phyloP scores from a whole-genome alignment of 2,797 vertebrate genomes.

The Tenualosa ilisha region DNA sequence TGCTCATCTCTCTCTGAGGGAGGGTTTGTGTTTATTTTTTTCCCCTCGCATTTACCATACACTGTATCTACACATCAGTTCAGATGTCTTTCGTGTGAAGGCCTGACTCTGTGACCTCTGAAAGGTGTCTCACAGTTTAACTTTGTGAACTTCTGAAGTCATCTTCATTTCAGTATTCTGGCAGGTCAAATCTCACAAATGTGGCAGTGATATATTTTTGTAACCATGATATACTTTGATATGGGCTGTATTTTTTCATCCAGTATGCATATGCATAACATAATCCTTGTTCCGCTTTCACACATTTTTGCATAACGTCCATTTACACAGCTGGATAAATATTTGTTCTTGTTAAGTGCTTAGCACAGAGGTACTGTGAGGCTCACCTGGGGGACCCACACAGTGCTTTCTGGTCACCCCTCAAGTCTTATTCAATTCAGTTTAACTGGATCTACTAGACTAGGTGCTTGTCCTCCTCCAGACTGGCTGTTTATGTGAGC shows the following conservation, averaged over 20 bases:
- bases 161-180: neutral
- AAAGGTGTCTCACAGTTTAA: neutral
- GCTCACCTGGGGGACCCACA: conserved; percentile 59
- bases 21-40: neutral
- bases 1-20: neutral
- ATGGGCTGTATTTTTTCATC: neutral
- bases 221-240: neutral
- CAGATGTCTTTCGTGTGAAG: neutral
- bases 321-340: conserved; percentile 73
- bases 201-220: neutral
- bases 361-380: conserved; percentile 64
- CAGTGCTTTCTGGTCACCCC: neutral
- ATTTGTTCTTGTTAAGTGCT: conserved; percentile 69
- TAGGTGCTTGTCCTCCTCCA: neutral
- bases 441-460: neutral
- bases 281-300: neutral
- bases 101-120: neutral
- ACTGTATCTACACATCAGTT: neutral
- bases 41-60: neutral
- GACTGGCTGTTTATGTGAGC: neutral
- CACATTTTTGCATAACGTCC: conserved; percentile 60
- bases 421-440: neutral
- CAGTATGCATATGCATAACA: neutral
- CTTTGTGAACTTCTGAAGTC: neutral
- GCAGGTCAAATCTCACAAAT: neutral